These are phyloP conservation scores for Drosophila tani DNA, from an alignment of 1,140 invertebrate genomes.

Conservation along the genomic window DNA sequence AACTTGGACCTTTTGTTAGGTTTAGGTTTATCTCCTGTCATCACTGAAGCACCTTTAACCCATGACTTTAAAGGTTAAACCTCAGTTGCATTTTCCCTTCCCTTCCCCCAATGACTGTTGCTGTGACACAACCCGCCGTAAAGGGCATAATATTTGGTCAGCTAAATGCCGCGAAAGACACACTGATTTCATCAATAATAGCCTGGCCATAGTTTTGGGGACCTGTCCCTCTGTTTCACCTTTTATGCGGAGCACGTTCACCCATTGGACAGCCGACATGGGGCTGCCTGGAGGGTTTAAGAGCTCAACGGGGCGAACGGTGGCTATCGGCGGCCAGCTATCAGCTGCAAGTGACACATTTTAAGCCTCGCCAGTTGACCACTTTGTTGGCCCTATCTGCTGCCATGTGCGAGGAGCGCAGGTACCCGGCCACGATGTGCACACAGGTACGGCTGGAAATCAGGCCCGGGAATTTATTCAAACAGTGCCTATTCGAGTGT, in stretches of 20 bases:
- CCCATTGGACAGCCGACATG: constrained; percentile 30
- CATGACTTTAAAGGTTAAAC: constrained; percentile 5
- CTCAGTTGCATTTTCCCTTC: constrained; percentile 1
- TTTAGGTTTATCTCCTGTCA: background rate
- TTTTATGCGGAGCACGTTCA: constrained; percentile 34
- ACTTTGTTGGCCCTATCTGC: constrained; percentile 28
- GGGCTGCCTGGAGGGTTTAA: constrained; percentile 32
- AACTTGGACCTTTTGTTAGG: no score
- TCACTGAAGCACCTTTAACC: background rate
- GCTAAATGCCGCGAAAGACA: constrained; percentile 28
- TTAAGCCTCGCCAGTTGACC: constrained; percentile 39
- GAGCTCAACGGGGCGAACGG: constrained; percentile 27
- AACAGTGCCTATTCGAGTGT: constrained; percentile 48
- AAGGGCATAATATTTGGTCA: constrained; percentile 34
- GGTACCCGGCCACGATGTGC: constrained; percentile 9
- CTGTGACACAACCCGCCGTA: constrained; percentile 24
- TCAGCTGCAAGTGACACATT: constrained; percentile 49
- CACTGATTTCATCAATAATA: constrained; percentile 63
- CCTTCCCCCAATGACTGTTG: background rate
- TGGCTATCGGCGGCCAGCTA: constrained; percentile 18
- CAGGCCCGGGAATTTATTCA: constrained; percentile 7
- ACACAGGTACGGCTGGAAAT: constrained; percentile 6
- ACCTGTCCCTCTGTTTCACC: background rate
- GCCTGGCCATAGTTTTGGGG: constrained; percentile 26
- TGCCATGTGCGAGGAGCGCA: constrained; percentile 17